Evolutionary conservation across 2,113 vertebrate species (phyloP).

Genomic region (Puntigrus tetrazona): DNA sequence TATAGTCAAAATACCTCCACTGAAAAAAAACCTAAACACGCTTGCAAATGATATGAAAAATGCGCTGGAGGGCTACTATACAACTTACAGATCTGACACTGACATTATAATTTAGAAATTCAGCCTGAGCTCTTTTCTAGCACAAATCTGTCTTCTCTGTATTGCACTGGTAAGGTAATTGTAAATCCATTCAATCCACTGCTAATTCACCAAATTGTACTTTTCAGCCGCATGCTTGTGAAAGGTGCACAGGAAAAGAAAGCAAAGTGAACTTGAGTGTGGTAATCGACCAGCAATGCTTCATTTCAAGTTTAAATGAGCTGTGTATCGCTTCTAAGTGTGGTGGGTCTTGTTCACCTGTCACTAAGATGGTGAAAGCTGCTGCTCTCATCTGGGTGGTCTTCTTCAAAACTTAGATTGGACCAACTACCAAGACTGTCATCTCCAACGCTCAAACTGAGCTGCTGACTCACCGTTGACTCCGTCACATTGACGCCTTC

Average conservation of each 20-base stretch:
- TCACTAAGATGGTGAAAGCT: slow-evolving; percentile 98
- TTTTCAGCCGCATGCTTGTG: slow-evolving; percentile 22
- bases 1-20: not conserved
- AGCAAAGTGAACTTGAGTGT: slow-evolving; percentile 1
- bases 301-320: not conserved
- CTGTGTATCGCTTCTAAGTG: not conserved
- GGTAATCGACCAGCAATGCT: not conserved
- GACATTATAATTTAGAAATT: not conserved
- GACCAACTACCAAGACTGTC: slow-evolving; percentile 98
- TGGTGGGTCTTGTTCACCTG: slow-evolving; percentile 79
- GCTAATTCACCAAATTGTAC: not conserved
- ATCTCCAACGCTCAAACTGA: slow-evolving; percentile 89
- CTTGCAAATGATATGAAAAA: not conserved
- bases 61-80: not conserved
- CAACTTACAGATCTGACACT: not conserved
- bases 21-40: slow-evolving; percentile 3
- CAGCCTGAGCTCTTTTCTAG: not conserved
- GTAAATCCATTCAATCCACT: not conserved
- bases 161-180: not conserved
- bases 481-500: slow-evolving; percentile 82
- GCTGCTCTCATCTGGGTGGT: slow-evolving; percentile 93
- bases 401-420: slow-evolving; percentile 97
- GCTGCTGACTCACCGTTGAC: slow-evolving; percentile 86
- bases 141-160: not conserved
- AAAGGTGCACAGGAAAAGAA: slow-evolving; percentile 30